A percentile compares a stretch with the other conserved stretches of the same genome.
Evolutionary conservation across 2,797 vertebrate genomes (phyloP).

Genomic region (Cossypha heuglini): DNA sequence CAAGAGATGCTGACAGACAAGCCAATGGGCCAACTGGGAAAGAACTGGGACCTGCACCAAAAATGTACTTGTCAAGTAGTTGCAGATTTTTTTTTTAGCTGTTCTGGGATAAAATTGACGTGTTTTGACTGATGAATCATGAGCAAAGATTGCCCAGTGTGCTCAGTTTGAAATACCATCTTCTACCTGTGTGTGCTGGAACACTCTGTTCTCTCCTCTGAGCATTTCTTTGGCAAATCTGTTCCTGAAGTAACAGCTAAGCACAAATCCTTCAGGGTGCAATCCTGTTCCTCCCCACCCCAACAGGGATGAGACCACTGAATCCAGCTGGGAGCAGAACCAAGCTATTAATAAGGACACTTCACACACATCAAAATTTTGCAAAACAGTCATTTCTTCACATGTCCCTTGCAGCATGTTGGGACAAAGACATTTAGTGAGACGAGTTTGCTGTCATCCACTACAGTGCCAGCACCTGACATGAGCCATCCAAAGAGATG

Average conservation of each 20-base stretch:
- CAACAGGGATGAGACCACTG: slow-evolving; percentile 2
- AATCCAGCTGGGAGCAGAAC: slow-evolving; percentile 58
- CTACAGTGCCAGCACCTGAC: slow-evolving; percentile 37
- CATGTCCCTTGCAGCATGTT: slow-evolving; percentile 49
- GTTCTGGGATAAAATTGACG: slow-evolving; percentile 65
- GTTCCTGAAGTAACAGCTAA: slow-evolving; percentile 60
- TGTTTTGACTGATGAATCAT: slow-evolving; percentile 72
- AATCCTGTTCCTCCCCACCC: slow-evolving; percentile 34
- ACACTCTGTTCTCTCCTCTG: slow-evolving; percentile 67
- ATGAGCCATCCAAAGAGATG: slow-evolving; percentile 31
- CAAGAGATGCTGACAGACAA: slow-evolving; percentile 62
- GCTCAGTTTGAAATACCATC: slow-evolving; percentile 66
- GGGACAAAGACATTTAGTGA: slow-evolving; percentile 44
- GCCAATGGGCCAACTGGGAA: slow-evolving; percentile 65
- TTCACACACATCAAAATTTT: slow-evolving; percentile 41
- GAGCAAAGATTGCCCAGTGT: slow-evolving; percentile 68
- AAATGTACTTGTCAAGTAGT: slow-evolving; percentile 68
- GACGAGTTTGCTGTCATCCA: slow-evolving; percentile 51
- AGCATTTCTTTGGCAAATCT: slow-evolving; percentile 68
- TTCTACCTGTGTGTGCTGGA: slow-evolving; percentile 69
- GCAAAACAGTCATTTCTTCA: slow-evolving; percentile 49
- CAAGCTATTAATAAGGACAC: slow-evolving; percentile 38
- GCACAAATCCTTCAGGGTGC: slow-evolving; percentile 63
- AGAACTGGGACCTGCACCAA: slow-evolving; percentile 67
- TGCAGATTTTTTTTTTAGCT: slow-evolving; percentile 68